Percentiles rank a stretch among this genome's conserved stretches.
Conservation (phyloP, 2,888 invertebrate species). For the Rhodophaea formosa region DNA sequence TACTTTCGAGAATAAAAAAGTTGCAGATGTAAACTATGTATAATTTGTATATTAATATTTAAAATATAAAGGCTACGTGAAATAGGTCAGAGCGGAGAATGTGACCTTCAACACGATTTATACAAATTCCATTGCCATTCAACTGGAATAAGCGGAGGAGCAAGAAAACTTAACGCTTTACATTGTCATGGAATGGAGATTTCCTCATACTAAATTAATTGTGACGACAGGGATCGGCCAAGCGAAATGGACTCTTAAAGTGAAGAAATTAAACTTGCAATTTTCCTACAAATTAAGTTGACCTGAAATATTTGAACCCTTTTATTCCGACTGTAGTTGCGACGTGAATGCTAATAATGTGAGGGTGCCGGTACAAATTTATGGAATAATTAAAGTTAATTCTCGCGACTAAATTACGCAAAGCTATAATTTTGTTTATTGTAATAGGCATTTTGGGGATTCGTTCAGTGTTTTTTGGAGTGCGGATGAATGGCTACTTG, state of each 20-base stretch:
- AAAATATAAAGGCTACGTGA: not conserved
- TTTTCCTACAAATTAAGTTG: conserved; percentile 65
- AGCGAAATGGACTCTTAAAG: conserved; percentile 65
- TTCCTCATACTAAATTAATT: conserved; percentile 74
- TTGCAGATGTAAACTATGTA: too few species aligned
- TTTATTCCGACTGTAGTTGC: conserved; percentile 68
- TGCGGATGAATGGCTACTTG: not conserved
- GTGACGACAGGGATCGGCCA: conserved; percentile 52
- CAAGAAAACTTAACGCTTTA: conserved; percentile 61
- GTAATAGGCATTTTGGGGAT: conserved; percentile 45
- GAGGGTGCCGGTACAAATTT: conserved; percentile 71
- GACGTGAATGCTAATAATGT: conserved; percentile 76
- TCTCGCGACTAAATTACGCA: conserved; percentile 57
- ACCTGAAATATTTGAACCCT: conserved; percentile 74
- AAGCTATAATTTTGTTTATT: conserved; percentile 52
- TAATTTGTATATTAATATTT: not conserved
- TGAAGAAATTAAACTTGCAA: conserved; percentile 64
- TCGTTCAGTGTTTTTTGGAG: conserved; percentile 38
- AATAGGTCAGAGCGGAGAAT: not conserved
- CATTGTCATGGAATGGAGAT: conserved; percentile 70
- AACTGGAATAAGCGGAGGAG: conserved; percentile 54
- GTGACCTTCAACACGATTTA: conserved; percentile 38
- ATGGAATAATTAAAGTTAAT: conserved; percentile 76
- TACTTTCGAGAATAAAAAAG: too few species aligned
- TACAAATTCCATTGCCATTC: conserved; percentile 39